These are phyloP conservation scores for Cynopterus sphinx DNA, from an alignment of 2,797 vertebrate genomes.

Conservation along the genomic window DNA sequence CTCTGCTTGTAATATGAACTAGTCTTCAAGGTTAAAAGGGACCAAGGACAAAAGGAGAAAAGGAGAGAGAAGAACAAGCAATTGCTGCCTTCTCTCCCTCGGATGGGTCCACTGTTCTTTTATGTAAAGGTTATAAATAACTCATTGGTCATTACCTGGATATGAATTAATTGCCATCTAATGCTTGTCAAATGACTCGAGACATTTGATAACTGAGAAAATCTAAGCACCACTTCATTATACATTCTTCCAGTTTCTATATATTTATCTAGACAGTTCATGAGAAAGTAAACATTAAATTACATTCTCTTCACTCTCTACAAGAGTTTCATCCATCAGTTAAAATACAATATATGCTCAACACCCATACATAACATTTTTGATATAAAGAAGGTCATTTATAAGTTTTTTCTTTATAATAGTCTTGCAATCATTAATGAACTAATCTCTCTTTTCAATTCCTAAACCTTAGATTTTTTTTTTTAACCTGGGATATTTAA, in stretches of 20 bases:
- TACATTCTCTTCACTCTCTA: not conserved
- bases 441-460: not conserved
- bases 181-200: not conserved
- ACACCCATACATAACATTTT: not conserved
- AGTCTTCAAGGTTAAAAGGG: not conserved
- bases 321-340: not conserved
- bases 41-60: not conserved
- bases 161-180: not conserved
- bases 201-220: not conserved
- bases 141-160: not conserved
- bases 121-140: not conserved
- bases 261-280: not conserved
- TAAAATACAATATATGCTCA: not conserved
- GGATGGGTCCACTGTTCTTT: not conserved
- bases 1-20: not conserved
- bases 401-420: not conserved
- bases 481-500: not conserved
- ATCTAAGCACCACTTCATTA: not conserved
- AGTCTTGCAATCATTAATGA: not conserved
- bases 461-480: not conserved
- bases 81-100: not conserved
- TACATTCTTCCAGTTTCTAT: not conserved
- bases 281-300: not conserved
- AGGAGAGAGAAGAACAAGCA: fast-evolving
- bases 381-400: not conserved